Base-by-base conservation (phyloP, 2,113 vertebrate genomes). In the Micromys minutus region DNA sequence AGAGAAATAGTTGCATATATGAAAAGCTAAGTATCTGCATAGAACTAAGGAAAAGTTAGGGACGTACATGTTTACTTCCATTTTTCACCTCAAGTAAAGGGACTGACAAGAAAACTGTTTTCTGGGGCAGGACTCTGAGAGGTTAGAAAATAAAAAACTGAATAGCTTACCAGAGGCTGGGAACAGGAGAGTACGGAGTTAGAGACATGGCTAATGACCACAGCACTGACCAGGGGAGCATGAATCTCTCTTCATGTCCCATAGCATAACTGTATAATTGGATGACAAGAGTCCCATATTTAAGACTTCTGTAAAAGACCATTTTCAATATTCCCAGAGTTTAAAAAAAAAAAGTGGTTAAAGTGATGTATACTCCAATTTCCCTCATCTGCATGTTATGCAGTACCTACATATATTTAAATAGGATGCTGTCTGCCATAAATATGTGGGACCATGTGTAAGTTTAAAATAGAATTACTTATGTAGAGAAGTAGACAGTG, bases 11-110 rank as follows among this genome's bases (percentile, higher is more conserved):
- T 45, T 57, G 72, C 11, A 5, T 8, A 77, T 12, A 11, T 39
- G 22, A 80, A 91, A 95, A 95, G 10, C 81, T 87, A 86, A 93
- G 61, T 72, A 72, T 50, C 3, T 84, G 55, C 11, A 19, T 1
- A 67, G 21, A 21, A 72, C 5, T 90, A 71, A 81, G 75, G 63
- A 72, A 63, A 84, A 69, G 59, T n/a, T 77, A 71, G 16, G 1
- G 22, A 72, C 31, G 75, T 47, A 1, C 7, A 16, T 52, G 12
- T 47, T 91, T 89, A 91, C 80, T 61, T 83, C n/a, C 36, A 81
- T 81, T n/a, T 39, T 57, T 81, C 52, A 79, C 24, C 76, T 5
- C 75, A 76, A 93, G 74, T 59, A 55, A 9, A 59, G 26, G 67
- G 16, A 91, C 79, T 50, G 84, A 34, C 19, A 63, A 22, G 12